These are phyloP conservation scores for Hydractinia echinata DNA, from an alignment of 30 jellyfish, hydroid and myxozoan genomes.

Conservation along the genomic window DNA sequence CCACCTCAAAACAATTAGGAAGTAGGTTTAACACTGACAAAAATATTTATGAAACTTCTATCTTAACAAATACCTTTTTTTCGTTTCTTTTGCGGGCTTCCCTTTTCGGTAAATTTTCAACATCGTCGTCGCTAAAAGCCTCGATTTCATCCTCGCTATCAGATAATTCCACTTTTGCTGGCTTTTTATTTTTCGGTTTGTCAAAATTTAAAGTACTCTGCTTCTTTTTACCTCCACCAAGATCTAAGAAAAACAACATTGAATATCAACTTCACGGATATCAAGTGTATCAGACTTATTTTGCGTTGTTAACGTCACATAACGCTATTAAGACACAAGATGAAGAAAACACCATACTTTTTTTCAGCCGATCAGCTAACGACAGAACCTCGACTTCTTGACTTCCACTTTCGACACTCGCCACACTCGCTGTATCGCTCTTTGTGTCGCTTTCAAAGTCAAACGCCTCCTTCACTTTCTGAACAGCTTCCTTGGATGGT, in stretches of 20 bases:
- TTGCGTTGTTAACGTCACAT: too few species aligned
- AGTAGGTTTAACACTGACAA: too few species aligned
- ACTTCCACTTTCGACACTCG: neutral
- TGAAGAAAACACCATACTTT: conserved; percentile 40
- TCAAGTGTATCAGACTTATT: too few species aligned
- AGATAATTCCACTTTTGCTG: neutral
- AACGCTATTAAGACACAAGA: too few species aligned
- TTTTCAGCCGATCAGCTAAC: conserved; percentile 71
- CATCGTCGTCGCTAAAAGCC: conserved; percentile 16
- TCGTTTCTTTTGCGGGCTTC: conserved; percentile 6
- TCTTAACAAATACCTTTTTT: neutral
- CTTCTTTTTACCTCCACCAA: conserved; percentile 34
- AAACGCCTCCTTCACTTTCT: conserved; percentile 26
- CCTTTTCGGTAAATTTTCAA: conserved; percentile 4
- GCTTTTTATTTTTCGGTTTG: conserved; percentile 18
- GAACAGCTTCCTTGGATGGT: conserved; percentile 22
- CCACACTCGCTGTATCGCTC: conserved; percentile 19
- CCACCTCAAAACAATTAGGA: neutral
- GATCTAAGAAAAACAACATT: neutral
- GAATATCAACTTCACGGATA: neutral
- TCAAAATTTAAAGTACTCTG: conserved; percentile 41
- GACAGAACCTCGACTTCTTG: conserved; percentile 42
- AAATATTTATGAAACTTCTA: too few species aligned
- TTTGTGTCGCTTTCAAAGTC: neutral
- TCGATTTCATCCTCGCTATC: conserved; percentile 1